Base-by-base conservation (phyloP, 2,797 vertebrate species). In the Sebastes umbrosus region DNA sequence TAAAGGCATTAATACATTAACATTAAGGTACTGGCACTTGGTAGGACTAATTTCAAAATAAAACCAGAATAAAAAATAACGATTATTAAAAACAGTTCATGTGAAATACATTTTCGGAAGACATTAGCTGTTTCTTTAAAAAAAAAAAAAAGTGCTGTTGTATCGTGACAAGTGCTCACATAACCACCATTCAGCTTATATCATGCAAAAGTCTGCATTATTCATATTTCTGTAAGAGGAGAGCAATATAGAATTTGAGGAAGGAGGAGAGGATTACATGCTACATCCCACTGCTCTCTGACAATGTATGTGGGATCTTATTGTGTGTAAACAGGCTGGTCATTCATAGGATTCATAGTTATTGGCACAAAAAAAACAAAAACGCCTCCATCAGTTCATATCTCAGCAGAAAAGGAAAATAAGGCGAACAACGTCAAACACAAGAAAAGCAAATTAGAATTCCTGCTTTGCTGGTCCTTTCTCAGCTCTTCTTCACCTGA, bases 161-260 rank as follows among this genome's bases (percentile, higher is more conserved):
- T 80, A 73, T 73, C n/a, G 54, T 80, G 75, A 79, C 36, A 90
- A 90, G 84, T 87, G 90, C 86, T 90, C 50, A 13, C 36, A 63
- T 75, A 69, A 80, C 78, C 64, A 71, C 57, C 25, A 65, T 77
- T 81, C 58, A 70, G 73, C 78, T 79, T 62, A 81, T 73, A n/a
- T 59, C 12, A 71, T 65, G 16, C 11, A 74, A 31, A 59, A 64
- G 31, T 76, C 59, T 57, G 46, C 29, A 64, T 69, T 58, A 31
- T 54, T 75, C 16, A 14, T 70, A 36, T 16, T 22, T 72, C 10
- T 75, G n/a, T 29, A 13, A 52, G n/a, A 57, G 3, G 7, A 55
- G 55, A 72, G 59, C 29, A n/a, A 50, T 52, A 50, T 14, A 62
- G 12, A 60, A 12, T 62, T 67, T n/a, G 12, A n/a, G 24, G 8